A percentile compares a stretch with the other conserved stretches of the same genome.
Evolutionary conservation across 2,888 invertebrate species (phyloP).

Genomic region (Lithophane ornitopus): DNA sequence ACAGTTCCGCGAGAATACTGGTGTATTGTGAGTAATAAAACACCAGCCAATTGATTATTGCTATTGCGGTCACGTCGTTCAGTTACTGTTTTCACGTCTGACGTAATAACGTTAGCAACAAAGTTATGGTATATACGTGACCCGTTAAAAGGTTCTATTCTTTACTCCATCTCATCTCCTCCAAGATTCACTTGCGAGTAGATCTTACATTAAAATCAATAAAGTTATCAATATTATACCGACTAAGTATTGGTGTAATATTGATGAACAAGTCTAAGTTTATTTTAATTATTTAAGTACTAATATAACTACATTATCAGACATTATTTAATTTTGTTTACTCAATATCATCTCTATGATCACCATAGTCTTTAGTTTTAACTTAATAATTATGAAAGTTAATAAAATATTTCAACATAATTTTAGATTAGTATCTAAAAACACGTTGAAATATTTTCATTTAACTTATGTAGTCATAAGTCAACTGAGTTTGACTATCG

Average conservation of each 20-base stretch:
- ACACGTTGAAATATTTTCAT: too few species aligned
- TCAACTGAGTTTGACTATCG: not conserved
- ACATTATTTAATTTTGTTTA: not conserved
- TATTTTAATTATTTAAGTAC: not conserved
- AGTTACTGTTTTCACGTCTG: constrained; percentile 90
- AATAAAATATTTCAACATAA: not conserved
- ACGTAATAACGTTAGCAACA: constrained; percentile 89
- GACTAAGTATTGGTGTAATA: not conserved
- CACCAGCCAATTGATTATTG: constrained; percentile 88
- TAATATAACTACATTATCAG: not conserved
- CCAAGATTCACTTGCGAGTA: constrained; percentile 48
- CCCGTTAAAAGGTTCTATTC: constrained; percentile 78
- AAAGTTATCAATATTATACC: constrained; percentile 21
- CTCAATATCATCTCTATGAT: not conserved
- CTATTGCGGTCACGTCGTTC: constrained; percentile 89
- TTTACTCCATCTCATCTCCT: constrained; percentile 70
- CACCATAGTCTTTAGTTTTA: not conserved
- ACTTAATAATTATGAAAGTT: not conserved
- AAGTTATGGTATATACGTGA: constrained; percentile 89
- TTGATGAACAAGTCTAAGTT: not conserved
- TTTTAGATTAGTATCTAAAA: not conserved
- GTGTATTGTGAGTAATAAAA: constrained; percentile 83
- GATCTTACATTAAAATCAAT: constrained; percentile 53
- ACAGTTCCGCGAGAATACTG: constrained; percentile 71
- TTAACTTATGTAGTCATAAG: not conserved